These are phyloP conservation scores for Aphaenogaster ashmeadi DNA, from an alignment of 1,140 invertebrate species.

Conservation along the genomic window DNA sequence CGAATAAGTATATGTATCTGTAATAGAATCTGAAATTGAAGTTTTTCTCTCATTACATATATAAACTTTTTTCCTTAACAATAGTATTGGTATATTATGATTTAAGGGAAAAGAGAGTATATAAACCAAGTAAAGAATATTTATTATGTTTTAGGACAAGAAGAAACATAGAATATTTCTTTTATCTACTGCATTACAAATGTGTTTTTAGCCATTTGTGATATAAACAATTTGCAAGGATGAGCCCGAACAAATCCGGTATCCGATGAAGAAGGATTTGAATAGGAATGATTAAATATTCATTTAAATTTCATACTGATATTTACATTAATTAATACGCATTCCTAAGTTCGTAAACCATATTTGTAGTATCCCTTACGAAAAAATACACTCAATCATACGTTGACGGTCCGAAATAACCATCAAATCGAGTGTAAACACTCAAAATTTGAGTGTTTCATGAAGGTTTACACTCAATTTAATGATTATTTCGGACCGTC, in stretches of 20 bases:
- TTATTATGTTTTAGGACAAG: background rate
- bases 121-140: background rate
- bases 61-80: background rate
- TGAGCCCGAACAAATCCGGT: background rate
- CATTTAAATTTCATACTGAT: background rate
- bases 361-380: slow-evolving; percentile 22
- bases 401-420: no score
- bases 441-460: no score
- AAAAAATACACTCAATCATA: no score
- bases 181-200: background rate
- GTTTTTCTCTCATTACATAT: background rate
- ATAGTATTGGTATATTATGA: slow-evolving; percentile 15
- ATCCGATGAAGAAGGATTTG: background rate
- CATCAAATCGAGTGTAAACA: no score
- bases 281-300: slow-evolving; percentile 3
- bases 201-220: background rate
- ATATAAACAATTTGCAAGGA: background rate
- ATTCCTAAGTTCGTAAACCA: slow-evolving; percentile 24
- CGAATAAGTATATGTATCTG: background rate
- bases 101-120: background rate
- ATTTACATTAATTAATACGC: slow-evolving; percentile 52
- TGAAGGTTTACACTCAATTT: no score
- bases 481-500: no score
- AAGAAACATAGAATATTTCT: background rate
- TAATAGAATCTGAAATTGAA: background rate